These are phyloP conservation scores for Pithys albifrons DNA, from an alignment of 2,113 vertebrate genomes.

Conservation along the genomic window DNA sequence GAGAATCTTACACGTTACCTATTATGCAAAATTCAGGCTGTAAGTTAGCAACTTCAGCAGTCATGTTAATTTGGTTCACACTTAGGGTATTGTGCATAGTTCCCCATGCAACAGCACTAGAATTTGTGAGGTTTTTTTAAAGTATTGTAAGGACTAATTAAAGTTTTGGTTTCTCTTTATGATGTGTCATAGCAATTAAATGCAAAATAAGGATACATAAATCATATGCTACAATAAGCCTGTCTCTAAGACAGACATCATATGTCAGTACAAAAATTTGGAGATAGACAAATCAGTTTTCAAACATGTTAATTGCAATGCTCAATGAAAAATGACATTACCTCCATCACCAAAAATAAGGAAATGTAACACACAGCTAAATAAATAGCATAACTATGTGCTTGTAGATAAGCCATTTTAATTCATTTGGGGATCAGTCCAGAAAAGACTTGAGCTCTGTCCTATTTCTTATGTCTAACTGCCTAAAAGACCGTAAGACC, in stretches of 20 bases:
- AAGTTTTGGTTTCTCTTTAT: conserved; percentile 30
- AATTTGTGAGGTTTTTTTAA: not conserved
- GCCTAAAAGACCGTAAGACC: not conserved
- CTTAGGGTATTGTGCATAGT: not conserved
- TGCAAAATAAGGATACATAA: conserved; percentile 23
- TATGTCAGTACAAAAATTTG: not conserved
- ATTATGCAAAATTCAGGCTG: not conserved
- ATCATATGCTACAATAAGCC: conserved; percentile 3
- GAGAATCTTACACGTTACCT: not conserved
- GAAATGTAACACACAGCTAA: not conserved
- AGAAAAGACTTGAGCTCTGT: not conserved
- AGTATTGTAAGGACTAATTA: not conserved
- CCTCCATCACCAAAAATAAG: not conserved
- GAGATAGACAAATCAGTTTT: not conserved
- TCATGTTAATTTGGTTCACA: not conserved
- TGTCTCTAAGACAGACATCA: not conserved
- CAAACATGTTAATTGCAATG: not conserved
- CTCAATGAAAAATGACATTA: not conserved
- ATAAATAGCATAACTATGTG: not conserved
- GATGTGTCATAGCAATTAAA: conserved; percentile 52
- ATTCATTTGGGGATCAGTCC: not conserved
- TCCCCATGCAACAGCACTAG: not conserved
- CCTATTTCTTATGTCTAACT: not conserved
- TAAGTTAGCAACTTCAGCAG: not conserved
- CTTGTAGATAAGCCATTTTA: not conserved